Conservation (phyloP, 2,888 invertebrate genomes). For the Eudasyphora cyanicolor region DNA sequence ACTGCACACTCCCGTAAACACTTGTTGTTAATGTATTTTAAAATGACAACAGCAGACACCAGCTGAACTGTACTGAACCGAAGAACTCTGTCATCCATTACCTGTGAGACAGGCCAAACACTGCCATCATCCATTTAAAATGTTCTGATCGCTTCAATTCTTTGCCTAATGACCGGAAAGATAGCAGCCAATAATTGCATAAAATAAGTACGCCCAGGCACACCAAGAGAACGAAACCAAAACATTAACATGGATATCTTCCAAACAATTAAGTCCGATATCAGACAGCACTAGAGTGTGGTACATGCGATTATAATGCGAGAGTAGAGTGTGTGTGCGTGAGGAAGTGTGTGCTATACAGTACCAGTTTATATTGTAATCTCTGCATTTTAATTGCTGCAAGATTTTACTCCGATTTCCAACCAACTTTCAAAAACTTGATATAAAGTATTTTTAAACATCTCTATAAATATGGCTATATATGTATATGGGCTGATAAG, state of each 20-base stretch:
- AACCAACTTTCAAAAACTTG: no score
- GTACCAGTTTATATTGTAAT: background rate
- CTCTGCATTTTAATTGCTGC: no score
- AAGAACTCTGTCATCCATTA: conserved; percentile 24
- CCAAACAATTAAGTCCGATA: conserved; percentile 47
- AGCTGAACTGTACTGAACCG: no score
- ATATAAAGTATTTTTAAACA: no score
- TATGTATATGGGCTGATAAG: no score
- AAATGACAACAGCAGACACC: background rate
- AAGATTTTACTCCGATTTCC: no score
- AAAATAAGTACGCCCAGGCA: conserved; percentile 36
- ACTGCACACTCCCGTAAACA: background rate
- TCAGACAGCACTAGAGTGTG: background rate
- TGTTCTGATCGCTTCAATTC: conserved; percentile 1
- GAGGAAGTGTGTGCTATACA: background rate
- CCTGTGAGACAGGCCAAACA: background rate
- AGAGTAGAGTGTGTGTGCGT: background rate
- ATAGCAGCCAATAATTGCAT: conserved; percentile 61
- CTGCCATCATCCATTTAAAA: conserved; percentile 3
- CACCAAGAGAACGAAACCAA: background rate
- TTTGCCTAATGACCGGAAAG: conserved; percentile 60
- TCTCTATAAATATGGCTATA: no score
- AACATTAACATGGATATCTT: conserved; percentile 52
- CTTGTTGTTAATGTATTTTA: no score
- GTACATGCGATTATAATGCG: background rate